phyloP scores from a whole-genome alignment of 2,888 invertebrate genomes.

The Parasteatoda lunata region DNA sequence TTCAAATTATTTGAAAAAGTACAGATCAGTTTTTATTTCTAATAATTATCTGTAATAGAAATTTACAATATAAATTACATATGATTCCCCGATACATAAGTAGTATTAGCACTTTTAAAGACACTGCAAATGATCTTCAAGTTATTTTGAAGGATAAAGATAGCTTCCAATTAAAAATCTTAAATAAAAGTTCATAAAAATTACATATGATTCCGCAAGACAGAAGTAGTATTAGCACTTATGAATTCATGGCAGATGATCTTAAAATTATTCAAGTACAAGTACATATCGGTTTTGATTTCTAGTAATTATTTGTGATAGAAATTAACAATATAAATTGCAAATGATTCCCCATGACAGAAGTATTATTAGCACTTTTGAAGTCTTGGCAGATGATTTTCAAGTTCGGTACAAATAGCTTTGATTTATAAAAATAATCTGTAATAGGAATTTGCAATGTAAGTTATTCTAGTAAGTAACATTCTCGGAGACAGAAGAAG shows the following conservation, averaged over 20 bases:
- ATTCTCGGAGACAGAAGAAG: conserved; percentile 73
- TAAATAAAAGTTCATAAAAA: no score
- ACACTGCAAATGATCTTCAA: conserved; percentile 87
- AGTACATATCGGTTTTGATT: no score
- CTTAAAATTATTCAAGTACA: no score
- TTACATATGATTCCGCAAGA: no score
- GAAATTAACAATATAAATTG: conserved; percentile 77
- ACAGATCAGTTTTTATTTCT: no score
- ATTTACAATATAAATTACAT: conserved; percentile 80
- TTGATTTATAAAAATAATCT: no score
- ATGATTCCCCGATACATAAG: conserved; percentile 89
- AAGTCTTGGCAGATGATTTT: conserved; percentile 87
- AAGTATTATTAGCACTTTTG: conserved; percentile 88
- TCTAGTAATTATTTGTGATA: neutral
- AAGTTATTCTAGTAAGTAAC: no score
- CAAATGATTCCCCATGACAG: conserved; percentile 90
- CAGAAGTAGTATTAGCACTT: conserved; percentile 72
- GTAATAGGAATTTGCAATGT: no score
- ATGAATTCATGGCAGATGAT: no score
- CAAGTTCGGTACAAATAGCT: conserved; percentile 79
- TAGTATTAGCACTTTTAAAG: conserved; percentile 89
- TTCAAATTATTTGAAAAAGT: no score
- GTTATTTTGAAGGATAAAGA: conserved; percentile 81
- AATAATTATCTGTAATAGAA: neutral
- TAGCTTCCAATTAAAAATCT: no score